phyloP scores from a whole-genome alignment of 2,888 invertebrate species.

The Hecatera dysodea region DNA sequence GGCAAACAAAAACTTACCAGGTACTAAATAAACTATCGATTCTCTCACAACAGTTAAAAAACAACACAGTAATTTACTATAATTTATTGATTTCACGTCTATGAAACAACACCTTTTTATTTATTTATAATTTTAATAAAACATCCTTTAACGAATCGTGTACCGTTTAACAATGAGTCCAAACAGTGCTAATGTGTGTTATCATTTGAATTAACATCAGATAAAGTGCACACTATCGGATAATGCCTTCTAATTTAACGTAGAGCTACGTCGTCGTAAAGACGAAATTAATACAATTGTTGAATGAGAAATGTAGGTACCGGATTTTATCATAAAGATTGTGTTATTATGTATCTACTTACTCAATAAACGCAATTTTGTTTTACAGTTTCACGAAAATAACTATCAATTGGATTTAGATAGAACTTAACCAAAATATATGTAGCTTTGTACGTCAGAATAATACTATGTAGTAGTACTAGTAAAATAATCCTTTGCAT shows the following conservation, averaged over 20 bases:
- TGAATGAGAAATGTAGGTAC: conserved; percentile 15
- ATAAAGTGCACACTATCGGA: conserved; percentile 19
- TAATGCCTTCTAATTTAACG: background rate
- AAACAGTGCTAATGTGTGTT: background rate
- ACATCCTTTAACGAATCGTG: too few relatives aligned
- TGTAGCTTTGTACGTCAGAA: too few relatives aligned
- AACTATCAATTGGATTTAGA: background rate
- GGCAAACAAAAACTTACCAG: conserved; percentile 15
- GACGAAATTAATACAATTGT: conserved; percentile 9
- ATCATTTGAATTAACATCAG: conserved; percentile 1
- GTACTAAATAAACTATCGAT: background rate
- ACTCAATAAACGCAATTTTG: background rate
- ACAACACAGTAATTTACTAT: background rate
- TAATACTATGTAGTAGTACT: too few relatives aligned
- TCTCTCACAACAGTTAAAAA: conserved; percentile 20
- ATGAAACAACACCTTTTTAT: conserved; percentile 2
- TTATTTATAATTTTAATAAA: conserved; percentile 1
- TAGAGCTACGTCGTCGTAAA: background rate
- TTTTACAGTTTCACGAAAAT: background rate
- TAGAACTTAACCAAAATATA: background rate
- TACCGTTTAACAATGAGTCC: too few relatives aligned
- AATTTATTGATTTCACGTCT: background rate
- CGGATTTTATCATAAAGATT: background rate
- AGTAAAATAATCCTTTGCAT: too few relatives aligned
- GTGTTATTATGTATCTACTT: background rate